Base-by-base conservation (phyloP, 2,888 invertebrate species). In the Gortyna flavago region DNA sequence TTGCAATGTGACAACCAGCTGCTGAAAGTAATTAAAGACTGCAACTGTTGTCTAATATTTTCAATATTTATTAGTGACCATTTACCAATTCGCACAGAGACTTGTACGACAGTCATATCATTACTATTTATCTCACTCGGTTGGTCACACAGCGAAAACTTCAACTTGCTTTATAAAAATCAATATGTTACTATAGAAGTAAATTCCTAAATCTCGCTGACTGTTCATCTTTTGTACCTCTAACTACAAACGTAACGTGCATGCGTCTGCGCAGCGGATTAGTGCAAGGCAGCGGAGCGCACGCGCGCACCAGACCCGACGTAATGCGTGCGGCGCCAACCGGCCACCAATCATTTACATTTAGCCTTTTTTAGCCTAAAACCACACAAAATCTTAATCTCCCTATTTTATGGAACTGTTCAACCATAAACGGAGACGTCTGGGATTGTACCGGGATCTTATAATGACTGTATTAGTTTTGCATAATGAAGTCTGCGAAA, bases 221-320 rank as follows among this genome's bases (percentile, higher is more conserved):
- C 61, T 68, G 65, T 80, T 83, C 41, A 67, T 76, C 51, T 62
- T 79, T 80, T 81, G 80, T 81, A 54, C 75, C 72, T 67, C 35
- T 29, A 73, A 72, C 64, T 66, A 57, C 25, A 80, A 83, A 80
- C 72, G 72, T 65, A 71, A 54, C 67, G 65, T 72, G 77, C 65
- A 76, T 87, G 89, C 90, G 90, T 89, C 83, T 86, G 91, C 91
- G 91, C 92, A 90, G 88, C 86, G 91, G 92, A 91, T 93, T 91
- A 93, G 92, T 90, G 91, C 91, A 87, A 88, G 78, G 93, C 95
- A 94, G 88, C 91, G 90, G 88, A 90, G 95, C 95, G 95, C 94
- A 93, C 94, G 94, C 93, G 95, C 90, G 93, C 95, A 95, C 87
- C 92, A 95, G 95, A 95, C 95, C 95, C 92, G 85, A 93, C 88